Base-by-base conservation (phyloP, 2,797 vertebrate species). In the Sebastes nivosus region DNA sequence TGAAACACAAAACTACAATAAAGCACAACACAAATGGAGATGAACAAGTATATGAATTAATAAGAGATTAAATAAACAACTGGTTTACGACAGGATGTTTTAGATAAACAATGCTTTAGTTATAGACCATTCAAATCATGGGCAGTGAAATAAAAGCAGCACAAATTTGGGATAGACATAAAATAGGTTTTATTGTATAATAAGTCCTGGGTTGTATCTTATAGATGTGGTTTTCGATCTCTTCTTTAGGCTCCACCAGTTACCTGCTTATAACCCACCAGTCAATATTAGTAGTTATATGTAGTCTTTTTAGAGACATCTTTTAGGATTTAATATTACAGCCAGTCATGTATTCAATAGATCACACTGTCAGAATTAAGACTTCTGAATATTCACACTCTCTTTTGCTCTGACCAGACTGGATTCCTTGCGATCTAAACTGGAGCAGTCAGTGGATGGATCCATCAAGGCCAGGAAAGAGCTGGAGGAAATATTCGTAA, bases 401-500 rank as follows among this genome's bases (percentile, higher is more conserved):
- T 83, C 63, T 20, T 75, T 80, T 87, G 29, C 32, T 81, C 79
- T 80, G 68, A 63, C 61, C 89, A 97, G 97, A 88, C 86, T 97
- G 73, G 59, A 93, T 77, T 67, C 84, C 6, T 69, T 97, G 69
- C 88, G 94, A 6, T 95, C 93, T 80, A 89, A 94, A 93, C 92
- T 96, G 86, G 93, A 95, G 74, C 84, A 68, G 18, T 96, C 96
- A 1, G 69, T 94, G 73, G 82, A 80, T 24, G 88, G 72, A 85
- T 95, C 97, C 84, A 77, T 95, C 94, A 91, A 94, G 76, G 89
- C 87, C 72, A 96, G 95, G 81, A 90, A 92, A 81, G 93, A 90
- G 81, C 94, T 97, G 87, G 94, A 83, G 76, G 94, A 89, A 91
- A 91, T 97, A 73, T 82, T 97, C 89, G 96, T 96, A 85, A 91